Base-by-base conservation (phyloP, 2,797 vertebrate genomes). In the Yasuhikotakia modesta region DNA sequence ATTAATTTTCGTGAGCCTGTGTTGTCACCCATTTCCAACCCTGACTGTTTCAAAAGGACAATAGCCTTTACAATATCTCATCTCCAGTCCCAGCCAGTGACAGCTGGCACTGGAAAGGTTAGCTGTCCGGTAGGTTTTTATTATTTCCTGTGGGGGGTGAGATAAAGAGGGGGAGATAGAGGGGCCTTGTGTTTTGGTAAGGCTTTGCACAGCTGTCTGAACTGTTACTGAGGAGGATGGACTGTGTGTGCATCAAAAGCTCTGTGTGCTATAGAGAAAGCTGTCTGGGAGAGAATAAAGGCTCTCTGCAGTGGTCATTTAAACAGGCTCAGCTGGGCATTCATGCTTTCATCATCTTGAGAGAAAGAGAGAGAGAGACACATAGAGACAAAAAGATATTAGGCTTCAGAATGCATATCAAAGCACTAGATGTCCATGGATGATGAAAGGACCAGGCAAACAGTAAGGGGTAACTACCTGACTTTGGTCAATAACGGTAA, bases 191-290 rank as follows among this genome's bases (percentile, higher is more conserved):
- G 63, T 76, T 77, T 76, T 70, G 52, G 48, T 55, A 65, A 57
- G 63, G 21, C 46, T 65, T 50, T 58, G 48, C 43, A 45, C 22
- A 24, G 66, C 57, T 57, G 50, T 67, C 79, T 76, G 76, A 79
- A 69, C 53, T 71, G 70, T 79, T 52, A 73, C 50, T 73, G 21
- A 60, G 60, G n/a, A 65, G 76, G 68, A 75, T 52, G 39, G 48
- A 68, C 60, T 6, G 65, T 70, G 63, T 80, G 65, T 53, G 78
- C 76, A 72, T 86, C 79, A 81, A 82, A 84, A 73, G 75, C 70
- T 77, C 70, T 78, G 69, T 57, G 57, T 69, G 45, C 67, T 52
- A 63, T 58, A 71, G 63, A 80, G 72, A 78, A 78, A 76, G 70
- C 68, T 78, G 48, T 71, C 73, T 57, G 58, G 43, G 60, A 76